Percentiles rank a stretch among this genome's conserved stretches.
Conservation (phyloP, 2,797 vertebrate species). For the Sebastes melanostomus region DNA sequence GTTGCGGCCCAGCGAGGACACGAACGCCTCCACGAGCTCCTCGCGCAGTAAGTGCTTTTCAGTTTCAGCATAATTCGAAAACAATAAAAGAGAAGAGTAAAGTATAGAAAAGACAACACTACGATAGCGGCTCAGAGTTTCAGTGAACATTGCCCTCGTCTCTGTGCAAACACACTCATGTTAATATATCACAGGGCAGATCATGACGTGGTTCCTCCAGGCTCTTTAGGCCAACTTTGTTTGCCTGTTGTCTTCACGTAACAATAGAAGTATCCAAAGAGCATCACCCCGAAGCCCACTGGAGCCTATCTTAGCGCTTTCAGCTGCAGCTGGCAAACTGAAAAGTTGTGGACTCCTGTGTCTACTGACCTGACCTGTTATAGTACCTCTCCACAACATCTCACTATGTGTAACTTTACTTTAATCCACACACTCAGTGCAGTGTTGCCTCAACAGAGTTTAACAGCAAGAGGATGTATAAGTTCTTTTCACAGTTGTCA, state of each 20-base stretch:
- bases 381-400: neutral
- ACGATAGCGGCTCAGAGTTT: neutral
- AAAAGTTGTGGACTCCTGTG: slow-evolving; percentile 41
- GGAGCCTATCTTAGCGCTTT: slow-evolving; percentile 12
- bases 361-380: slow-evolving; percentile 10
- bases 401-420: neutral
- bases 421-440: slow-evolving; percentile 8
- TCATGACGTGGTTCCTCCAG: neutral
- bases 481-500: slow-evolving; percentile 37
- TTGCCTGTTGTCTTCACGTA: slow-evolving; percentile 45
- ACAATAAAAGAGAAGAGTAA: neutral
- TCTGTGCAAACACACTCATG: slow-evolving; percentile 38
- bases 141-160: slow-evolving; percentile 21
- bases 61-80: neutral
- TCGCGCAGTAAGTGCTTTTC: slow-evolving; percentile 81
- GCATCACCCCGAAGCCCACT: slow-evolving; percentile 29
- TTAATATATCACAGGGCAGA: slow-evolving; percentile 26
- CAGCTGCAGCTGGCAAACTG: slow-evolving; percentile 26
- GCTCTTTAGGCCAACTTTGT: slow-evolving; percentile 18
- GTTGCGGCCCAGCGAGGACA: slow-evolving; percentile 88
- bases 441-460: neutral
- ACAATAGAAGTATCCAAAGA: slow-evolving; percentile 52
- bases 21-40: slow-evolving; percentile 82
- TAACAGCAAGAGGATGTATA: slow-evolving; percentile 1
- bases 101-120: neutral